Evolutionary conservation across 2,113 vertebrate genomes (phyloP), one percentile per base, ranked within the genome.

Genomic region (Brevimyrus niger): DNA sequence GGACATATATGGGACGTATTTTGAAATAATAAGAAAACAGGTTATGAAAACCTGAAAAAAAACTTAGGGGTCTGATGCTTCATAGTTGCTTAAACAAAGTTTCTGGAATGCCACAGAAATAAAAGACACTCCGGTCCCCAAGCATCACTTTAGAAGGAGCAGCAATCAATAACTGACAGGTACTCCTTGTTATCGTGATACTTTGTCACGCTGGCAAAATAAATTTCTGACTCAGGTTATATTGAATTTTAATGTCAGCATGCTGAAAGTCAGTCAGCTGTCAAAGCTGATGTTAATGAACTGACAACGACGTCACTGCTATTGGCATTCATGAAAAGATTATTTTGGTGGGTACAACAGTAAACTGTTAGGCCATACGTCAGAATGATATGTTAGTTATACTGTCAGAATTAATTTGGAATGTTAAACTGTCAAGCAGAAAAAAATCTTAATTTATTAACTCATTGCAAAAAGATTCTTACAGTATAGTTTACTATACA

Each of bases 91-190:
- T 50, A 86, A 61, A n/a, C 55, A 61, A 15, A 50, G 46, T 76
- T 19, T 76, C 35, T 31, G 69, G 31, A 76, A 76, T 76, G 31
- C 3, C 23, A 44, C 0, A 61, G 44, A 31, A 76, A 31, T 55
- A 27, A 11, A 65, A 47, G 55, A 27, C 35, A n/a, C 42, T 69
- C 42, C 27, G 23, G 42, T 46, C 21, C 21, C 21, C 4, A 89
- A 86, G 89, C 88, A 89, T 94, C 88, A 90, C 92, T 91, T 94
- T 91, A 93, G 91, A 93, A 91, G 92, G 92, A 93, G 92, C 83
- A 91, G 93, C 96, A 96, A 96, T 97, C 96, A 96, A 95, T 95
- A 95, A 94, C 94, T 95, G 94, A 94, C 94, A 95, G 92, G 92
- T 88, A 23, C 89, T 89, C 90, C 92, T 95, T 91, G 94, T 90